Evolutionary conservation across 2,797 vertebrate species (phyloP), one percentile per base, ranked within the genome.

Genomic region (Astyanax mexicanus): DNA sequence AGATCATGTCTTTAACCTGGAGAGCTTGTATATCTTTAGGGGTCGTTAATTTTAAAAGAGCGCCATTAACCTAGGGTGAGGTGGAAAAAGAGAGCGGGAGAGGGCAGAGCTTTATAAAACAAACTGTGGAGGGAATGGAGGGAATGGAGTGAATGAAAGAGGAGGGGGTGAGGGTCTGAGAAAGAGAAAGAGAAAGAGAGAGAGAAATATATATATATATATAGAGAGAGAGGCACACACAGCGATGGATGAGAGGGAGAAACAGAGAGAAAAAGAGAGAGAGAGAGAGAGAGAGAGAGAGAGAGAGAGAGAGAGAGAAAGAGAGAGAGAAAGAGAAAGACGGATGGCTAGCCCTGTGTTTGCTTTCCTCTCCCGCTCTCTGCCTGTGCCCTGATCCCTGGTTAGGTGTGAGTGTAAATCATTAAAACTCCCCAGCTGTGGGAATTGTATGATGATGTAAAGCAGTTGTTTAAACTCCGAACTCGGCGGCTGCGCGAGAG

Each of bases 21-120:
- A 70, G 80, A 88, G 90, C 90, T 89, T 89, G 85, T 90, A 88
- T 87, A 89, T 91, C 89, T 90, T 90, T 83, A 83, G 72, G 89
- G 88, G 91, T 91, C 91, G 89, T 92, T 93, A 84, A 91, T 93
- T 93, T 92, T 91, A 91, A 93, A 92, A 88, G 90, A 85, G 72
- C 75, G 85, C 85, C 86, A 89, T 88, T 91, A 91, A 90, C 87
- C 88, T 87, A 87, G 83, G 90, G 76, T 58, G 83, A 80, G 77
- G 82, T 70, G 83, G 85, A 86, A 86, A 64, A 17, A 84, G 83
- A 73, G 79, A 84, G 84, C 58, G 81, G 78, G 77, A 83, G 66
- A 80, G 73, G 69, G 66, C 84, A 60, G 75, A 44, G 77, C 82
- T 85, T 85, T 83, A 83, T 89, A 81, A 87, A 88, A 87, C 85